Base-by-base conservation (phyloP, 2,888 invertebrate genomes). In the Heliconius ethilla region DNA sequence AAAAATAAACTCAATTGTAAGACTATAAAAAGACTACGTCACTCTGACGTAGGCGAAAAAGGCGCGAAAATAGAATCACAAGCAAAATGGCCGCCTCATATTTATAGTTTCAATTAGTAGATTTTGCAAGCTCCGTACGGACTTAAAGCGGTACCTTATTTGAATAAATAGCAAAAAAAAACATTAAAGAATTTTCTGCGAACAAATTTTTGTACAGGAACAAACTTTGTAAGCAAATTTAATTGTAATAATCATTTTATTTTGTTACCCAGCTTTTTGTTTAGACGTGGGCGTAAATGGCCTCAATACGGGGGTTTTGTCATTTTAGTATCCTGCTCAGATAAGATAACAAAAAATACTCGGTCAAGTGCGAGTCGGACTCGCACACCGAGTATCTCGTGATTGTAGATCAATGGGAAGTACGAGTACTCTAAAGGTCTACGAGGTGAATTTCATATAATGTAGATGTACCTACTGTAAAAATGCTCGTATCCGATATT, bases 71-170 rank as follows among this genome's bases (percentile, higher is more conserved):
- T 88, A 88, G 85, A 85, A 83, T 86, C 85, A 84, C 83, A 87
- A 40, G 86, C 84, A 89, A 90, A 90, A 89, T 86, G 89, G 86
- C 88, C 85, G 87, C 83, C 86, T 89, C 89, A 89, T 92, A 93
- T 92, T 93, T 92, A 92, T 92, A 91, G 92, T 92, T 92, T 92
- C 91, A 93, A 93, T 93, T 93, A 93, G 89, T 88, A 87, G 87
- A 82, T 86, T 88, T 88, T 85, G 90, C 91, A 91, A 88, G 89
- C 89, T 86, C 86, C 86, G 84, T 84, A 88, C 79, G 75, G 79
- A 81, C 80, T 82, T 81, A 78, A 82, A 81, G 79, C 75, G 77
- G 81, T 73, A 80, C 81, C 76, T 79, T 80, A 80, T 82, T 80
- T 80, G 81, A 82, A 82, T 81, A 83, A 81, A 82, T 80, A 81